phyloP scores from a whole-genome alignment of 2,888 invertebrate genomes.

The Gymnocheta viridis region DNA sequence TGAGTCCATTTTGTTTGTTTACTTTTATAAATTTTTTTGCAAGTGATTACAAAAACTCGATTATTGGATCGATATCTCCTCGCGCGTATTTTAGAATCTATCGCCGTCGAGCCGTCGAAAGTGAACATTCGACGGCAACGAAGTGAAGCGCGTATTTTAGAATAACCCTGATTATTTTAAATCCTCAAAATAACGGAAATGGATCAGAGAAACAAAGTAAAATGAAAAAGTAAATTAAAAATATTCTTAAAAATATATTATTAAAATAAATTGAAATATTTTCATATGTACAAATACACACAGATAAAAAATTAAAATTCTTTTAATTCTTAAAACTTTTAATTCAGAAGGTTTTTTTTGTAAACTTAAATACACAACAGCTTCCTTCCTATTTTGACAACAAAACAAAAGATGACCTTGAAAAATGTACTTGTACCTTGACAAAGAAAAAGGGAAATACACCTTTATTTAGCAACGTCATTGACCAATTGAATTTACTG shows the following conservation, averaged over 20 bases:
- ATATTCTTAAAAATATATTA: neutral
- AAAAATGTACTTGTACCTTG: neutral
- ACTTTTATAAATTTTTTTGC: too few species aligned
- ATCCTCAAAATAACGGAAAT: neutral
- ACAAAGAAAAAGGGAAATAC: slow-evolving; percentile 19
- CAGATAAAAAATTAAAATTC: neutral
- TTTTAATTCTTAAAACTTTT: neutral
- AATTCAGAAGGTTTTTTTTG: neutral
- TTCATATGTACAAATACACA: neutral
- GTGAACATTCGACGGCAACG: too few species aligned
- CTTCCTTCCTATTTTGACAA: neutral
- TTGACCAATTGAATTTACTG: neutral
- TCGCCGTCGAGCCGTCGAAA: too few species aligned
- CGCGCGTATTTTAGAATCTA: too few species aligned
- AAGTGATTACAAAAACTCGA: too few species aligned
- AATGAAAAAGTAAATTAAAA: neutral
- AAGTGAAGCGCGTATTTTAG: too few species aligned
- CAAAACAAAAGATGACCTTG: slow-evolving; percentile 26
- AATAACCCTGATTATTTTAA: too few species aligned
- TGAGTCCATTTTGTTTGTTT: too few species aligned
- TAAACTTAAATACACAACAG: neutral
- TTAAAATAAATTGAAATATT: neutral
- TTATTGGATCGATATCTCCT: too few species aligned
- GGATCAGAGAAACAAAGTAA: neutral
- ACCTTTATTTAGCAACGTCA: slow-evolving; percentile 13